Evolutionary conservation across 64 coral and sea anemone species (phyloP), one percentile per base, ranked within the genome.

Genomic region (Orbicella faveolata): DNA sequence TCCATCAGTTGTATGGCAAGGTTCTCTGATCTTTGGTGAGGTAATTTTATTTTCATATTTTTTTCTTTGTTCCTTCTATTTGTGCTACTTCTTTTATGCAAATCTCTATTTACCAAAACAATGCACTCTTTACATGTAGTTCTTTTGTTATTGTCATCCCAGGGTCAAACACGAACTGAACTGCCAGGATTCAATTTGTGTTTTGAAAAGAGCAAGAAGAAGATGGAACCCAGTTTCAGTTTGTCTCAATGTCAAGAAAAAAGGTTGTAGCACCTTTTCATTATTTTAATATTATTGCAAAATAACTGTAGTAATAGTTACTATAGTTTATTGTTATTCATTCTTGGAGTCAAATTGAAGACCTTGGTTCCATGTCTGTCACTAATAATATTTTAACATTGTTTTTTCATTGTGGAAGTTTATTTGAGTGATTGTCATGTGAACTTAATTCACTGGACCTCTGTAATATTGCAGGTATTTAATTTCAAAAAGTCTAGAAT

Each of bases 91-190:
- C 25, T 12, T 70, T 70, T n/a, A 70, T 25, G 1, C 23, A 18
- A 20, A 23, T 67, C 17, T 67, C 7, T 67, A 19, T 66, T 66
- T 66, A 66, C 17, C 63, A 66, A 41, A 41, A 41, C 44, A 23
- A 21, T 67, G 18, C 23, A 7, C 17, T 67, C 9, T 67, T 23
- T 9, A 67, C 7, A 7, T 36, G 36, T 19, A 51, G 19, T 5
- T 21, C 18, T 77, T 18, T 84, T 68, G 7, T 63, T n/a, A 16
- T 11, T 69, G 4, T 69, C 18, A 0, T 70, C 39, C 59, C 36
- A 84, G 81, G 61, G 39, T 84, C 81, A 84, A 35, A 51, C 81
- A 63, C n/a, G 21, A 67, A 84, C 36, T 4, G 36, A n/a, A 66
- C 19, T 84, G 23, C 63, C 81, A 23, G 36, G 81, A 23, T 84